These are phyloP conservation scores for Hypomecis atomaria DNA, from an alignment of 2,888 invertebrate species.

Conservation along the genomic window DNA sequence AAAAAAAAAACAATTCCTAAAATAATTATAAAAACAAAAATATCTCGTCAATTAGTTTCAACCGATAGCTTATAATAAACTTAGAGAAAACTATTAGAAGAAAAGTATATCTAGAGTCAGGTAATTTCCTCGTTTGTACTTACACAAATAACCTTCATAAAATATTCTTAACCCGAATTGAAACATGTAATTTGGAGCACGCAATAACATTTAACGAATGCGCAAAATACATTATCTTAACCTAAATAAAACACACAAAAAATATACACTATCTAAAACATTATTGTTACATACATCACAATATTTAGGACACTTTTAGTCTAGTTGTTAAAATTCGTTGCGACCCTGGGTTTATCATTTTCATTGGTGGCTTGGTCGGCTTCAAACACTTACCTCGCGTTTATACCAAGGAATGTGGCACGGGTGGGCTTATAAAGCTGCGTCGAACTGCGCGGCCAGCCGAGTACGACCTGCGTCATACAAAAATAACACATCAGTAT, in stretches of 20 bases:
- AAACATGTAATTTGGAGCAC: conserved; percentile 45
- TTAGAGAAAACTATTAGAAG: conserved; percentile 4
- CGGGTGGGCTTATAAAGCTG: conserved; percentile 67
- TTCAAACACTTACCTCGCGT: conserved; percentile 54
- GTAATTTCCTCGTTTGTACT: conserved; percentile 21
- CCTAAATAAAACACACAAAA: conserved; percentile 81
- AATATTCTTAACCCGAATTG: conserved; percentile 26
- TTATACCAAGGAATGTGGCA: conserved; percentile 67
- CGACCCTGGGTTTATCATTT: conserved; percentile 64
- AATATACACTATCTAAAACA: conserved; percentile 81
- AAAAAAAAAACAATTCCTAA: conserved; percentile 43
- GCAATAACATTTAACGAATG: conserved; percentile 79
- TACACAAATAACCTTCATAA: conserved; percentile 31
- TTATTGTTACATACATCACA: conserved; percentile 84
- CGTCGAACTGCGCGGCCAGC: conserved; percentile 77
- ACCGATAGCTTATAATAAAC: conserved; percentile 20
- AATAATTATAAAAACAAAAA: conserved; percentile 26
- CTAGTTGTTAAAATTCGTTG: conserved; percentile 80
- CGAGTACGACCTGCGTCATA: conserved; percentile 80
- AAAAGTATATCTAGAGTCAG: conserved; percentile 30
- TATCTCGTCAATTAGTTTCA: conserved; percentile 35
- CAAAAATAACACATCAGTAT: too few species aligned
- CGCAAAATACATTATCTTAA: conserved; percentile 64
- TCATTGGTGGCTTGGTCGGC: conserved; percentile 58
- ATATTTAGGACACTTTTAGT: conserved; percentile 78